These are phyloP conservation scores for Ciconia maguari DNA, from an alignment of 2,113 vertebrate species.

Conservation along the genomic window DNA sequence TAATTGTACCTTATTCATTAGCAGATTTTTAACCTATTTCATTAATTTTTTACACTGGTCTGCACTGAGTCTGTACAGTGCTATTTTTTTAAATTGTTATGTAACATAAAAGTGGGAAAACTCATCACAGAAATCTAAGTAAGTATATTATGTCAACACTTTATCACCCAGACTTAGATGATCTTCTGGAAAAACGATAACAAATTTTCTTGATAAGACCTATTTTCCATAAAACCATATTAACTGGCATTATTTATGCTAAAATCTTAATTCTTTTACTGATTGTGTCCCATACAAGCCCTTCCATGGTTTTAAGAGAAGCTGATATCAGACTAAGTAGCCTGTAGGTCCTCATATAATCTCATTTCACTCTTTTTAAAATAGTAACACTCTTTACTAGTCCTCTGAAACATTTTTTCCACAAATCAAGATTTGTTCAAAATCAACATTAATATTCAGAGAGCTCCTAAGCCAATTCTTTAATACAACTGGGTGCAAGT, in stretches of 20 bases:
- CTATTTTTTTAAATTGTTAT: not conserved
- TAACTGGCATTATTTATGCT: not conserved
- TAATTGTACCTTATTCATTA: not conserved
- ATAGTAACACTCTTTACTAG: not conserved
- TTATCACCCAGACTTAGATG: not conserved
- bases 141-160: not conserved
- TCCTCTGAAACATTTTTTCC: not conserved
- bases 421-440: not conserved
- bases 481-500: constrained; percentile 28
- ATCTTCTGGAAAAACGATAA: not conserved
- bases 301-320: not conserved
- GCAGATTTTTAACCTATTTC: not conserved
- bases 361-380: not conserved
- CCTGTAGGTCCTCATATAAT: not conserved
- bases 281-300: not conserved
- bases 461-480: constrained; percentile 25
- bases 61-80: not conserved
- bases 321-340: not conserved
- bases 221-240: not conserved
- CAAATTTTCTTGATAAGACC: not conserved
- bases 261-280: not conserved
- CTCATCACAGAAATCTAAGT: not conserved
- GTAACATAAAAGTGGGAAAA: not conserved
- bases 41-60: not conserved
- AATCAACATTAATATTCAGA: constrained; percentile 51